Conservation (phyloP, 2,113 vertebrate species). For the Prunella himalayana region DNA sequence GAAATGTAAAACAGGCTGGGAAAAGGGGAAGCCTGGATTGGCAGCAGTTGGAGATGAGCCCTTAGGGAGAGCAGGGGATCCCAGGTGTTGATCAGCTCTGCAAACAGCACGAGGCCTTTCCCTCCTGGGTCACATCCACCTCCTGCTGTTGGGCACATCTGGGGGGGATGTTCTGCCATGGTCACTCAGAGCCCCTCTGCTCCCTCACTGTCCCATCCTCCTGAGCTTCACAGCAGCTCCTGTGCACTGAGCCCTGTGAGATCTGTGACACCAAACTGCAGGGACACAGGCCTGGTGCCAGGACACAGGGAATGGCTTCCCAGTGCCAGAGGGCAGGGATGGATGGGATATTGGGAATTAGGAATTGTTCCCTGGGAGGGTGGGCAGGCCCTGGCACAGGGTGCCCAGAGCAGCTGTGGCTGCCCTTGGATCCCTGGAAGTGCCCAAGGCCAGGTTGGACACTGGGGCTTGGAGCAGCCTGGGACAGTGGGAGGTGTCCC, state of each 20-base stretch:
- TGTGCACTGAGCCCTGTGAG: background rate
- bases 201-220: rapidly evolving
- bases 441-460: background rate
- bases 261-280: background rate
- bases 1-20: background rate
- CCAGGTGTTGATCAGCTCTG: background rate
- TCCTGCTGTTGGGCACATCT: rapidly evolving
- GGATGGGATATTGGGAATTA: background rate
- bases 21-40: background rate
- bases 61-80: background rate
- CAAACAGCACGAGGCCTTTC: rapidly evolving
- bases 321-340: background rate
- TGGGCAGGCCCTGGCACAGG: background rate
- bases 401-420: background rate
- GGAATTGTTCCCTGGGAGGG: background rate
- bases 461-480: background rate
- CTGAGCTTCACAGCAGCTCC: background rate
- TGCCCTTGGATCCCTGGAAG: background rate
- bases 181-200: rapidly evolving
- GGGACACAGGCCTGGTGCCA: background rate
- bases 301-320: background rate
- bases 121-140: rapidly evolving
- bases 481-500: background rate
- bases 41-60: background rate
- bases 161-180: background rate